Conservation (phyloP, 2,888 invertebrate genomes). For the Pseudoips prasinana region DNA sequence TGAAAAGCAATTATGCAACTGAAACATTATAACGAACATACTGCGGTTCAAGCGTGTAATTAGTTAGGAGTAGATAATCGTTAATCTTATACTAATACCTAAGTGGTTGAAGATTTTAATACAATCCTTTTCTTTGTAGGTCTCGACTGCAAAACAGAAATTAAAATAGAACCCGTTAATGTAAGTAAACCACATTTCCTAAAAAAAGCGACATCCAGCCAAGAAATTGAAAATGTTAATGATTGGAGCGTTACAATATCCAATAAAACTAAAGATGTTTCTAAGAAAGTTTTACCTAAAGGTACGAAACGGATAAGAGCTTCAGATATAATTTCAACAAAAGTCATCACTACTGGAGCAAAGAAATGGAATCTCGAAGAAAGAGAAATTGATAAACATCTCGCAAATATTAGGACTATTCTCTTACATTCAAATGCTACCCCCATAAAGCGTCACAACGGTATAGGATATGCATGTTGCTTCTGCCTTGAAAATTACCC, state of each 20-base stretch:
- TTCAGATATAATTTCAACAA: too few species aligned
- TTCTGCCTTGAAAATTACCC: conserved; percentile 43
- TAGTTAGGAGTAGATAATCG: too few species aligned
- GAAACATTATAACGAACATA: too few species aligned
- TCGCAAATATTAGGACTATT: conserved; percentile 44
- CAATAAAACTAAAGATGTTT: conserved; percentile 4
- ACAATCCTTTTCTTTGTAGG: conserved; percentile 44
- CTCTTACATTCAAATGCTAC: conserved; percentile 53
- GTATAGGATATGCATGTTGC: conserved; percentile 48
- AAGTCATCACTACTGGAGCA: too few species aligned
- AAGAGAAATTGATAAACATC: conserved; percentile 20
- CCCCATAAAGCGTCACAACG: conserved; percentile 45
- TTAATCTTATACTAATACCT: background rate
- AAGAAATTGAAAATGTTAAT: background rate
- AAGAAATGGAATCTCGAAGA: background rate
- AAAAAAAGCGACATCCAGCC: conserved; percentile 7
- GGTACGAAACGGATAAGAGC: too few species aligned
- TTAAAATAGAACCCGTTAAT: conserved; percentile 17
- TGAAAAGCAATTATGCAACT: too few species aligned
- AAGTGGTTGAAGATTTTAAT: conserved; percentile 18
- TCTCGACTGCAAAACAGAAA: conserved; percentile 29
- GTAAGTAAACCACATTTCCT: conserved; percentile 13
- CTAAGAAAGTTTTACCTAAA: too few species aligned
- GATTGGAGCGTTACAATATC: conserved; percentile 21
- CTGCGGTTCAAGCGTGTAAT: too few species aligned